These are phyloP conservation scores for Mycalesis mineus DNA, from an alignment of 2,888 invertebrate species.

Conservation along the genomic window DNA sequence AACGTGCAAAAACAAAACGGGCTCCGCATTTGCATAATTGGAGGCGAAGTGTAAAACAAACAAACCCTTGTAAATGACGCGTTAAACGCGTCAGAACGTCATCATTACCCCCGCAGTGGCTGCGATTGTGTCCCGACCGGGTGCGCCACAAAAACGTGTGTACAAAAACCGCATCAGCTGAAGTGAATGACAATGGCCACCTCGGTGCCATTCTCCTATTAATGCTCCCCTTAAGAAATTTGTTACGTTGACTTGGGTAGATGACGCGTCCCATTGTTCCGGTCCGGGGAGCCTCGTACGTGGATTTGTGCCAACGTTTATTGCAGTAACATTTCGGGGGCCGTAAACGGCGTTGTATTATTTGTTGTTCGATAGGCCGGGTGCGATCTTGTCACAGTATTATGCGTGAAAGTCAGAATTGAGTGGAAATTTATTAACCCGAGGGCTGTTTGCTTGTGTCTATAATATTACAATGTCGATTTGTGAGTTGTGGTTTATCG, in stretches of 20 bases:
- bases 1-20: not conserved
- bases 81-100: constrained; percentile 68
- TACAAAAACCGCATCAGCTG: constrained; percentile 54
- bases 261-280: constrained; percentile 42
- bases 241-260: constrained; percentile 64
- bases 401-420: constrained; percentile 33
- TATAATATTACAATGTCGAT: constrained; percentile 6
- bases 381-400: constrained; percentile 26
- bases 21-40: constrained; percentile 20
- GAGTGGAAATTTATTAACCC: constrained; percentile 37
- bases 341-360: constrained; percentile 36
- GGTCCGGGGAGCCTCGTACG: constrained; percentile 31
- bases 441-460: constrained; percentile 27
- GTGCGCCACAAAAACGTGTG: constrained; percentile 46
- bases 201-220: constrained; percentile 59
- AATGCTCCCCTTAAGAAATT: constrained; percentile 67
- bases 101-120: constrained; percentile 62
- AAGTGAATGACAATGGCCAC: constrained; percentile 42
- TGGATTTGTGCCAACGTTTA: constrained; percentile 39
- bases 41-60: constrained; percentile 40
- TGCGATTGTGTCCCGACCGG: constrained; percentile 35
- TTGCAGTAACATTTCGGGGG: constrained; percentile 52
- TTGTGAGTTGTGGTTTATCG: not conserved
- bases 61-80: constrained; percentile 66
- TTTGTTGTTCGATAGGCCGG: constrained; percentile 49